Evolutionary conservation across 1,140 invertebrate genomes (phyloP).

Genomic region (Temnothorax nylanderi): DNA sequence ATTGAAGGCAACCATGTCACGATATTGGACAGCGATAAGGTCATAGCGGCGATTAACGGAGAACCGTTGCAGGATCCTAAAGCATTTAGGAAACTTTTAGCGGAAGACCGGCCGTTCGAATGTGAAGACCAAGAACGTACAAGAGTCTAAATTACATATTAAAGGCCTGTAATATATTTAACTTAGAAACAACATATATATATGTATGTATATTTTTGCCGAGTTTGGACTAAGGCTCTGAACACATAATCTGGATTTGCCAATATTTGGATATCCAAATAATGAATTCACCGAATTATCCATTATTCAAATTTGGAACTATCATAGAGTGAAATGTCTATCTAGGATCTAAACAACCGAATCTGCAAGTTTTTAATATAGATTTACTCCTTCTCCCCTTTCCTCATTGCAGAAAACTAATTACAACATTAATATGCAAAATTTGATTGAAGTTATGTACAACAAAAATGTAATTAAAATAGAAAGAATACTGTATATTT

Average conservation of each 20-base stretch:
- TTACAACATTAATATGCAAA: background rate
- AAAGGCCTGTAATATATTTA: background rate
- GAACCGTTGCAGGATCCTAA: slow-evolving; percentile 79
- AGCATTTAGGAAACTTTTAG: slow-evolving; percentile 76
- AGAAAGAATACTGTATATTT: background rate
- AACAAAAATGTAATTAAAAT: background rate
- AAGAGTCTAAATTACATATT: background rate
- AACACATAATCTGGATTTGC: background rate
- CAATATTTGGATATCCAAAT: background rate
- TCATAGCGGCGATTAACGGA: slow-evolving; percentile 88
- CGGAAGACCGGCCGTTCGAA: background rate
- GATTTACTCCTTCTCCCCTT: background rate
- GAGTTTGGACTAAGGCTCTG: background rate
- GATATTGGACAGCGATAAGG: slow-evolving; percentile 89
- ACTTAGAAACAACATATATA: background rate
- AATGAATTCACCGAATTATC: slow-evolving; percentile 7
- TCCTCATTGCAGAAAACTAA: background rate
- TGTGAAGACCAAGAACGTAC: background rate
- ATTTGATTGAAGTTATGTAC: background rate
- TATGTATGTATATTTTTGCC: background rate
- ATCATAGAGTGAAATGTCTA: background rate
- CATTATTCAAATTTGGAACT: background rate
- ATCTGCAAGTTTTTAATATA: background rate
- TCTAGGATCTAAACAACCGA: background rate
- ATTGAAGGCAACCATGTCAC: slow-evolving; percentile 89